phyloP scores from a whole-genome alignment of 1,140 invertebrate species.

The Microplitis demolitor region DNA sequence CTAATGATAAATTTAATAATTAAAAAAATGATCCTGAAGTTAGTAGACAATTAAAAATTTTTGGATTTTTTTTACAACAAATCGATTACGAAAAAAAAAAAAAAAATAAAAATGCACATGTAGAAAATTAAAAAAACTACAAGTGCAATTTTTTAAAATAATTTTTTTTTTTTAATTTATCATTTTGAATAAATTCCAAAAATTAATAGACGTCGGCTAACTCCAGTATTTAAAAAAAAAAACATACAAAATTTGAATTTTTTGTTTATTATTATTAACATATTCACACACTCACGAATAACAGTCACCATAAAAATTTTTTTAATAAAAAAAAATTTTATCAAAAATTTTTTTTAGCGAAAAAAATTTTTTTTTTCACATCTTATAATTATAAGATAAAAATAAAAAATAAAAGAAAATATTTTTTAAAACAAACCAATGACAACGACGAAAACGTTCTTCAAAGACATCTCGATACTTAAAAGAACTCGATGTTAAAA shows the following conservation, averaged over 20 bases:
- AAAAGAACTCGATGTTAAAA: background rate
- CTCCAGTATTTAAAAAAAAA: background rate
- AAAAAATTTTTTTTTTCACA: background rate
- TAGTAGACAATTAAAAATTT: no score
- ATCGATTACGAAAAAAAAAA: no score
- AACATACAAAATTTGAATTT: background rate
- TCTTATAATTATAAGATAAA: background rate
- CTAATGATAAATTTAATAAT: background rate
- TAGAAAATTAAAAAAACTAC: no score
- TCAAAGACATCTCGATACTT: slow-evolving; percentile 13
- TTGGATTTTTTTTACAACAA: no score
- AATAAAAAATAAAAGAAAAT: background rate
- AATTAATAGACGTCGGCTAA: no score
- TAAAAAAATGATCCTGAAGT: no score
- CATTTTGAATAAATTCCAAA: no score
- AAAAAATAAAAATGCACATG: no score
- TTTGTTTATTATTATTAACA: background rate
- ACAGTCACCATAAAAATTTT: background rate
- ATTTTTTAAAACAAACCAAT: slow-evolving; percentile 18
- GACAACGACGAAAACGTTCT: slow-evolving; percentile 7
- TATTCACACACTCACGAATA: background rate
- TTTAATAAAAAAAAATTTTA: background rate
- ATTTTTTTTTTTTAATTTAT: background rate
- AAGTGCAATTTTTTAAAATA: background rate
- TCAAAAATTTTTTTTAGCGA: no score